phyloP scores from a whole-genome alignment of 2,797 vertebrate genomes.

The Phyllotis vaccarum region DNA sequence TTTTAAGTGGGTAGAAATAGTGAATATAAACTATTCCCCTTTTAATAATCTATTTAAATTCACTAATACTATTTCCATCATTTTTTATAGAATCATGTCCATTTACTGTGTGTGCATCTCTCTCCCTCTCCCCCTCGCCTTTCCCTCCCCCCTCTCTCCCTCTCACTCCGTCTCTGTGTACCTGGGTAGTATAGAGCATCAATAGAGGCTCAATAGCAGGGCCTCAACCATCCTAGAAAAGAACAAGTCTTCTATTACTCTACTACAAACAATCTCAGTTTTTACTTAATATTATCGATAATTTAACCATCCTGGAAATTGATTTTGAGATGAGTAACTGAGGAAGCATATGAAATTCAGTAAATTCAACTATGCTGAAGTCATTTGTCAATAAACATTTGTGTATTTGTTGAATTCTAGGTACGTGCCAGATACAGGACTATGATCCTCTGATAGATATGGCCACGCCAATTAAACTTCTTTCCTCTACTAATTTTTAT shows the following conservation, averaged over 20 bases:
- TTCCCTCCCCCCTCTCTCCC: no score
- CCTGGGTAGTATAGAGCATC: neutral
- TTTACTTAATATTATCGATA: neutral
- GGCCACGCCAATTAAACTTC: neutral
- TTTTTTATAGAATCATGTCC: neutral
- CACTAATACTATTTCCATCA: neutral
- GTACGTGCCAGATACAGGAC: neutral
- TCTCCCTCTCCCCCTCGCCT: no score
- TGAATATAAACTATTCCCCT: neutral
- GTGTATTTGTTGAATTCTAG: neutral
- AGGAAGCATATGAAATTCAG: neutral
- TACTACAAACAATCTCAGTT: neutral
- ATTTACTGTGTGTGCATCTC: neutral
- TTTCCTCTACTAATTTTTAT: neutral
- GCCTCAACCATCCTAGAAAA: neutral
- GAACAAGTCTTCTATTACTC: neutral
- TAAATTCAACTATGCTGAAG: neutral
- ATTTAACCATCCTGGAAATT: neutral
- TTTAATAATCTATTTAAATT: neutral
- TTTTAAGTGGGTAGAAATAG: neutral
- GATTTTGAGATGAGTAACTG: neutral
- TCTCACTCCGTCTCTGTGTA: no score
- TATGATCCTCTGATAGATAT: neutral
- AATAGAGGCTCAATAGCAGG: accelerated
- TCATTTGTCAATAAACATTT: neutral